Evolutionary conservation across 2,888 invertebrate genomes (phyloP).

Genomic region (Petrolisthes manimaculis): DNA sequence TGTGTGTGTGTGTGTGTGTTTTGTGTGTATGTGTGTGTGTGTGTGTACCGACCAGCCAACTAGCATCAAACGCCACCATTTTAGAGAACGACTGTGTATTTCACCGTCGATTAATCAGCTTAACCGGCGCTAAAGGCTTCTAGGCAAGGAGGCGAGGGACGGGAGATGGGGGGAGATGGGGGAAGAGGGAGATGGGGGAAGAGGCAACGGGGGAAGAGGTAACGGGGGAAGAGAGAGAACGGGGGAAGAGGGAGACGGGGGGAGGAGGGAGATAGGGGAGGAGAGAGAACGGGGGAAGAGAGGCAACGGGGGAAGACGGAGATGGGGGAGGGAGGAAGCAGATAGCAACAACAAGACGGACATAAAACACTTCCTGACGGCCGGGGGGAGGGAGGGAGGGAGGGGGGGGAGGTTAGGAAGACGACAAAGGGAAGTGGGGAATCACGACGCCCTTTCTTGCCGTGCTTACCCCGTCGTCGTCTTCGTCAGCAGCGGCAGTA

Average conservation of each 20-base stretch:
- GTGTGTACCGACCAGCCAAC: not conserved
- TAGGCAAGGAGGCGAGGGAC: too few species aligned
- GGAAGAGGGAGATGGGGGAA: conserved; percentile 22
- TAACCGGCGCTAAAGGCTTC: conserved; percentile 29
- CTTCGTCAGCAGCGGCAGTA: conserved; percentile 7
- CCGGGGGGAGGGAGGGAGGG: too few species aligned
- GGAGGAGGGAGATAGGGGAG: conserved; percentile 3
- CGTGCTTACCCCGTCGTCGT: not conserved
- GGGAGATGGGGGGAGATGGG: not conserved
- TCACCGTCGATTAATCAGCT: conserved; percentile 9
- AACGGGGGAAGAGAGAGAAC: conserved; percentile 12
- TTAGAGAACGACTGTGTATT: conserved; percentile 2
- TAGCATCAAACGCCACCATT: not conserved
- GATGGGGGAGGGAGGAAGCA: too few species aligned
- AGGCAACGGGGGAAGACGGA: too few species aligned
- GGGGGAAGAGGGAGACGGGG: not conserved
- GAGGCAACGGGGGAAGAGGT: conserved; percentile 20
- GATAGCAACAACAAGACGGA: too few species aligned
- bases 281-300: too few species aligned
- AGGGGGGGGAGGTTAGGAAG: too few species aligned
- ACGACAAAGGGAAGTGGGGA: conserved; percentile 18
- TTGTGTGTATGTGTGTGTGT: not conserved
- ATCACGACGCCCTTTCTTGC: conserved; percentile 29
- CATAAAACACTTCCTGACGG: too few species aligned
- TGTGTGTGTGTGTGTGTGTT: too few species aligned